phyloP scores from a whole-genome alignment of 2,888 invertebrate genomes.

The Melanostoma scalare region DNA sequence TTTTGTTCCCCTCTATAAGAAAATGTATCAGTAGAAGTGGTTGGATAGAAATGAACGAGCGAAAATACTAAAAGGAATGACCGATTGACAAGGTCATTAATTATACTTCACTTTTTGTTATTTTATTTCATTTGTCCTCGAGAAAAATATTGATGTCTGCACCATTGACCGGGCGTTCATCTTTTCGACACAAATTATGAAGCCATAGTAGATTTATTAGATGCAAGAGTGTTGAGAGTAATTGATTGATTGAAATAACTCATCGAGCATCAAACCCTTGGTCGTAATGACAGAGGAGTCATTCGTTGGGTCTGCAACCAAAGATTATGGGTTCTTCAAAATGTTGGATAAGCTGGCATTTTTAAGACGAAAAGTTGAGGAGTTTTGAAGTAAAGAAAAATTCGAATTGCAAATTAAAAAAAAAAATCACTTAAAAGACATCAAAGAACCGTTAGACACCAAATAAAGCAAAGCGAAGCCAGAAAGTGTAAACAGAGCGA shows the following conservation, averaged over 20 bases:
- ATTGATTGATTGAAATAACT: conserved; percentile 38
- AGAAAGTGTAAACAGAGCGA: not conserved
- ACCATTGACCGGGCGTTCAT: conserved; percentile 34
- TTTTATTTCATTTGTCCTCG: conserved; percentile 38
- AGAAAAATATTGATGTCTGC: conserved; percentile 33
- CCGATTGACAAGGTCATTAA: conserved; percentile 61
- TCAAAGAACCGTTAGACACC: too few species aligned
- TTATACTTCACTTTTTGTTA: conserved; percentile 49
- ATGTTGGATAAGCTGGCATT: conserved; percentile 1
- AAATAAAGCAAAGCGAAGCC: not conserved
- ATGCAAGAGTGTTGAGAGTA: conserved; percentile 14
- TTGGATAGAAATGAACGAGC: conserved; percentile 26
- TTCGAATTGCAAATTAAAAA: too few species aligned
- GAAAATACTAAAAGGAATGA: conserved; percentile 37
- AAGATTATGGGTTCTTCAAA: not conserved
- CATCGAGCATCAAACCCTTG: conserved; percentile 26
- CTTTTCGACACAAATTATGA: conserved; percentile 37
- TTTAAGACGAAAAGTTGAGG: too few species aligned
- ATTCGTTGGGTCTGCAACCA: not conserved
- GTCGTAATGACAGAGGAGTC: conserved; percentile 12
- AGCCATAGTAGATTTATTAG: conserved; percentile 34
- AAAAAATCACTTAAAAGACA: too few species aligned
- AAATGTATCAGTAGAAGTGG: conserved; percentile 47
- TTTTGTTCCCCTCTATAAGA: conserved; percentile 36
- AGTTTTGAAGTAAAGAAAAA: too few species aligned